Evolutionary conservation across 2,888 invertebrate genomes (phyloP).

Genomic region (Coenonympha arcania): DNA sequence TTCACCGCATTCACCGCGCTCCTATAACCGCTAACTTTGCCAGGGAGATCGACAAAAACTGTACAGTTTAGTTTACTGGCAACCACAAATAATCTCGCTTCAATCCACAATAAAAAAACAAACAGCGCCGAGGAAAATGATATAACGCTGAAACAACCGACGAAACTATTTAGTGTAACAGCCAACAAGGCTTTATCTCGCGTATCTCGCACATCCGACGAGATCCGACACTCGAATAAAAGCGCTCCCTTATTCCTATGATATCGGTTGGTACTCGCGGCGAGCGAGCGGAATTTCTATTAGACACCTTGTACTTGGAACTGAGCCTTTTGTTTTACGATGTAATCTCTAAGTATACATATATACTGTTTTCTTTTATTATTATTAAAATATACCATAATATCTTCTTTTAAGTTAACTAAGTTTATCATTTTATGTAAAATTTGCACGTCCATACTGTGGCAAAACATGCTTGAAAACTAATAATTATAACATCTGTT

Average conservation of each 20-base stretch:
- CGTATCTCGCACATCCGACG: constrained; percentile 33
- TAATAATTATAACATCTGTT: no score
- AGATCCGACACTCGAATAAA: constrained; percentile 15
- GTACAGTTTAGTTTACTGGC: not conserved
- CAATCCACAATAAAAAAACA: not conserved
- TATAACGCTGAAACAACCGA: constrained; percentile 6
- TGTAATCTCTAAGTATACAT: constrained; percentile 27
- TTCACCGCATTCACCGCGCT: no score
- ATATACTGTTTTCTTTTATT: no score
- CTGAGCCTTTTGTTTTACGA: constrained; percentile 57
- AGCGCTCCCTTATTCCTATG: constrained; percentile 16
- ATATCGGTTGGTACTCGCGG: constrained; percentile 13
- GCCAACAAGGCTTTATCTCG: constrained; percentile 34
- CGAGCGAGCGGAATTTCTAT: constrained; percentile 61
- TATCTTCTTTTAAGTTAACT: no score
- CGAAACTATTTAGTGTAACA: constrained; percentile 9
- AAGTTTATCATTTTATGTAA: no score
- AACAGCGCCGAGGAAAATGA: constrained; percentile 1
- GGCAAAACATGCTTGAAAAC: no score
- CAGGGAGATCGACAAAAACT: no score
- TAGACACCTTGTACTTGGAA: constrained; percentile 45
- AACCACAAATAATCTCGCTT: not conserved
- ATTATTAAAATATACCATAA: no score
- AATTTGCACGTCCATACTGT: no score
- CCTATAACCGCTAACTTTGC: no score